phyloP scores from a whole-genome alignment of 2,888 invertebrate species.

The Cenopis cana region DNA sequence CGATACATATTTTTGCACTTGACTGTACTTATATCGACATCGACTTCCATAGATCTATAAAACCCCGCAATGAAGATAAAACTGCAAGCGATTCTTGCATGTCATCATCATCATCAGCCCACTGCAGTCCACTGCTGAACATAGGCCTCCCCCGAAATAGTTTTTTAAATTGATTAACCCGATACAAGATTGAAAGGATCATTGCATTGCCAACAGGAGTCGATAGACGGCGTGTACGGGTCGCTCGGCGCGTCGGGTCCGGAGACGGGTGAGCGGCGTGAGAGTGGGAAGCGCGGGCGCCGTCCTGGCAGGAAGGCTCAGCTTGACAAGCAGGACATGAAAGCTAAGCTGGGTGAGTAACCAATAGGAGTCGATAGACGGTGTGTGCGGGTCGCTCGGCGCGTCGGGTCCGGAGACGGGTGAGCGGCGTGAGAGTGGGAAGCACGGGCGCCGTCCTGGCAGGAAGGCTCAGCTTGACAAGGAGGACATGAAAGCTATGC shows the following conservation, averaged over 20 bases:
- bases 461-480: no score
- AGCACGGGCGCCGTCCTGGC: constrained; percentile 92
- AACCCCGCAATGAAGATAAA: no score
- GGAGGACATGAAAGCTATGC: constrained; percentile 96
- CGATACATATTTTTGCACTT: no score
- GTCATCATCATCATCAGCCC: no score
- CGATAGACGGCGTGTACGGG: constrained; percentile 65
- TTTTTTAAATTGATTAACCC: no score
- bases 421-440: constrained; percentile 92
- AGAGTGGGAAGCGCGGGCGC: constrained; percentile 94
- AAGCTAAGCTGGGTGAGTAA: constrained; percentile 93
- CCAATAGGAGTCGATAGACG: constrained; percentile 42
- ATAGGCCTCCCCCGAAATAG: no score
- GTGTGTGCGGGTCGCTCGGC: not conserved
- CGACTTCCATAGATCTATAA: no score
- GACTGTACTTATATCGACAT: no score
- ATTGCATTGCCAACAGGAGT: constrained; percentile 61
- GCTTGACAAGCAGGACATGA: constrained; percentile 95
- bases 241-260: constrained; percentile 73
- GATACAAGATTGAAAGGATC: no score
- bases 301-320: constrained; percentile 94
- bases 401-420: constrained; percentile 77
- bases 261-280: constrained; percentile 88
- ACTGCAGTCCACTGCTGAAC: no score
- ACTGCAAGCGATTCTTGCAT: no score